Evolutionary conservation across 2,113 vertebrate genomes (phyloP).

Genomic region (Neoarius graeffei): DNA sequence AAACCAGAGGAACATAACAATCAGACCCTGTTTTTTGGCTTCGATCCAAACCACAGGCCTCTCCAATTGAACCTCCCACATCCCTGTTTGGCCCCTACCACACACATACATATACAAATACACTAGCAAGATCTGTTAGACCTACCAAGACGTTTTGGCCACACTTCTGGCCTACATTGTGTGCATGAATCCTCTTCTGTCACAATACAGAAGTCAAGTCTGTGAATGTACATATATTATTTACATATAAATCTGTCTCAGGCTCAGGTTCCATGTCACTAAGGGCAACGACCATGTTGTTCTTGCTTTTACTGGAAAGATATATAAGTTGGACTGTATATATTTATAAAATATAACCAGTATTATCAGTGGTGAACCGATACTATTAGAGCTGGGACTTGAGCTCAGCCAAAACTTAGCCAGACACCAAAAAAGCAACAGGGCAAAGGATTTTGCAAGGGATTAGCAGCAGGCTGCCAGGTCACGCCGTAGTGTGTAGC

Average conservation of each 20-base stretch:
- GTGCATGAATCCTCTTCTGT: constrained; percentile 44
- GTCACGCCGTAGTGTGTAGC: too few relatives aligned
- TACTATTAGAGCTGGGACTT: too few relatives aligned
- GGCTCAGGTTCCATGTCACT: constrained; percentile 13
- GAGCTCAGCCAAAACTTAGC: too few relatives aligned
- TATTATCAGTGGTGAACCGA: too few relatives aligned
- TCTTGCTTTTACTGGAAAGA: background rate
- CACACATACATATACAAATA: constrained; percentile 46
- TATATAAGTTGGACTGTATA: background rate
- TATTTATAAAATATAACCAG: background rate
- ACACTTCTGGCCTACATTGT: constrained; percentile 57
- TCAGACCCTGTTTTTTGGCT: constrained; percentile 57
- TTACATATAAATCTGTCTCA: constrained; percentile 58
- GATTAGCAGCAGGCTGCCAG: too few relatives aligned
- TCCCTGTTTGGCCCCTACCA: background rate
- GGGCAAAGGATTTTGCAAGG: too few relatives aligned
- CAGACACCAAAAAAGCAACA: too few relatives aligned
- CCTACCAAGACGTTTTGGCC: constrained; percentile 69
- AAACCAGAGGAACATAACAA: constrained; percentile 62
- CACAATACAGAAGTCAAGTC: constrained; percentile 51
- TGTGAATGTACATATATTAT: constrained; percentile 64
- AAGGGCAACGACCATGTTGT: background rate
- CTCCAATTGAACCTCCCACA: background rate
- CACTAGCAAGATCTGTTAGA: constrained; percentile 52
- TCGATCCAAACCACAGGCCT: constrained; percentile 60